Percentiles rank a stretch among this genome's conserved stretches.
Conservation (phyloP, 2,113 vertebrate genomes). For the Phasianus colchicus region DNA sequence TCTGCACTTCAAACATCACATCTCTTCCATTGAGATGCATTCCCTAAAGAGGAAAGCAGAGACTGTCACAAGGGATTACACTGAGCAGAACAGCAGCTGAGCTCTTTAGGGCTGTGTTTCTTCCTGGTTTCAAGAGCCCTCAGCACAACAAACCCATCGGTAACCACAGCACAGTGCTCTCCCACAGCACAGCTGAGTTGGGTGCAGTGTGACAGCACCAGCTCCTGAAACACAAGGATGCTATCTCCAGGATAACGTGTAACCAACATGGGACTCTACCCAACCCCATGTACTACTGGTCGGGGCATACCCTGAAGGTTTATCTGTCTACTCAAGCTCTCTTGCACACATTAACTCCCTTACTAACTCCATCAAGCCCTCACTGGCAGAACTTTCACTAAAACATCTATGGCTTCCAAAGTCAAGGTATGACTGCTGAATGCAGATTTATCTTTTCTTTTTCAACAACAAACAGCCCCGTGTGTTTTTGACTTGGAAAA, state of each 20-base stretch:
- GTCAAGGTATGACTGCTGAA: not conserved
- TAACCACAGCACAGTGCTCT: not conserved
- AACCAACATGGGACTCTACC: not conserved
- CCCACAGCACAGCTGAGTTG: no score
- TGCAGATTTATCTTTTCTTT: no score
- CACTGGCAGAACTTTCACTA: not conserved
- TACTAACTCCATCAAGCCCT: not conserved
- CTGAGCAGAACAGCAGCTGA: not conserved
- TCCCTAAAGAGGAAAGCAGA: not conserved
- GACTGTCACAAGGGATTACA: not conserved
- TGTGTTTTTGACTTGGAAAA: not conserved
- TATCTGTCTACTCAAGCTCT: not conserved
- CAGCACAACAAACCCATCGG: no score
- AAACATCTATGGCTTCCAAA: not conserved
- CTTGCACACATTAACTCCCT: accelerated
- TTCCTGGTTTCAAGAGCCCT: not conserved
- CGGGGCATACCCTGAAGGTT: not conserved
- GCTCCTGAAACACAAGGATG: not conserved
- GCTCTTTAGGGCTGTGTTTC: not conserved
- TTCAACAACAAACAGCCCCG: not conserved
- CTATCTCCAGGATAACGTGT: not conserved
- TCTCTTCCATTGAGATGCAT: not conserved
- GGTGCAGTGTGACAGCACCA: accelerated
- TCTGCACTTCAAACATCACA: not conserved
- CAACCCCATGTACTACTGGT: not conserved